phyloP scores from a whole-genome alignment of 30 jellyfish, hydroid and myxozoan genomes.

The Clytia hemisphaerica region DNA sequence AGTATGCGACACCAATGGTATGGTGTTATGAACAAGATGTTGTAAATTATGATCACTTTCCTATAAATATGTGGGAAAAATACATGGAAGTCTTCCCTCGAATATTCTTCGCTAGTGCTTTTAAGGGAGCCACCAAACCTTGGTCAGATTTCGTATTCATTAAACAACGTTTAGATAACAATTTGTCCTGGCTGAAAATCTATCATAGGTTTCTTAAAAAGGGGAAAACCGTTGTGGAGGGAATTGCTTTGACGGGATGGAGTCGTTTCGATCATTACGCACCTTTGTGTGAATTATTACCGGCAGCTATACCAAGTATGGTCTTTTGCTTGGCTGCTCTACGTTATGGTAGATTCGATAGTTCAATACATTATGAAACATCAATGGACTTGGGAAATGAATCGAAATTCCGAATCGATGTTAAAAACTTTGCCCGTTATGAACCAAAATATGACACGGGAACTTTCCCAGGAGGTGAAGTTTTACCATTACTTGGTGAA shows the following conservation, averaged over 20 bases:
- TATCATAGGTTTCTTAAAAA: constrained; percentile 25
- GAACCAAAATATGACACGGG: constrained; percentile 36
- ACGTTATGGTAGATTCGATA: constrained; percentile 37
- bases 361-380: constrained; percentile 29
- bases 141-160: constrained; percentile 57
- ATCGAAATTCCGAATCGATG: constrained; percentile 31
- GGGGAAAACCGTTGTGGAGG: constrained; percentile 36
- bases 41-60: constrained; percentile 44
- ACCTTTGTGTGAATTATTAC: constrained; percentile 79
- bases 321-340: constrained; percentile 60
- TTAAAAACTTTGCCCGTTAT: constrained; percentile 37
- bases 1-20: constrained; percentile 65
- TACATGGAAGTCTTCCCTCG: constrained; percentile 35
- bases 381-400: constrained; percentile 63
- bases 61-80: constrained; percentile 83
- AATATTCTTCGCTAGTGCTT: constrained; percentile 83
- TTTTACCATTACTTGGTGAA: constrained; percentile 37
- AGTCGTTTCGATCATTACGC: constrained; percentile 82
- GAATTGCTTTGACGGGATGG: constrained; percentile 93
- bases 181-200: constrained; percentile 66
- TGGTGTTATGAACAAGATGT: constrained; percentile 82
- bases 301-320: constrained; percentile 72
- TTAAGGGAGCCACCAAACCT: constrained; percentile 83
- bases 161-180: constrained; percentile 50
- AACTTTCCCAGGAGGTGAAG: constrained; percentile 61